Base-by-base conservation (phyloP, 2,113 vertebrate species). In the Malaclemys terrapin region DNA sequence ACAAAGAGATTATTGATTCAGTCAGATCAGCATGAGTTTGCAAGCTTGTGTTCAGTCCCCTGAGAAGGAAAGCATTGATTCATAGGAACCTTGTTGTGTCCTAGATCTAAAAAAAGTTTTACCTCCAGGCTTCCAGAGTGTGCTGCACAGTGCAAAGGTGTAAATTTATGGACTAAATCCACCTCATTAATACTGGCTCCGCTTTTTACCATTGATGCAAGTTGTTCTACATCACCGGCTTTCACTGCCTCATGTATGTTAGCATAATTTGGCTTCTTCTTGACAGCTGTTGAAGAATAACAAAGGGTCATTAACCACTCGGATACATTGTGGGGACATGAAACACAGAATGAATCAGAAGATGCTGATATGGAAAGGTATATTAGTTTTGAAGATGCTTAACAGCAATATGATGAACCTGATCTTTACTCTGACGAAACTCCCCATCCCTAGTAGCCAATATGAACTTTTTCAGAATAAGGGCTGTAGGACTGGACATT, bases 51-150 rank as follows among this genome's bases (percentile, higher is more conserved):
- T 14, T 7, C 65, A 88, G 53, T 27, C 45, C n/a, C 7, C 35
- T n/a, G 53, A 82, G 76, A 59, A 80, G 14, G 25, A 47, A 88
- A 89, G 86, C 7, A 80, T 0, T 1, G 57, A 45, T 8, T 4
- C 9, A 50, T 0, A 94, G 78, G 52, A 90, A 80, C 5, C 31
- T 83, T 53, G 35, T 53, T 57, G 38, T 57, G 56, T 14, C 49
- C 69, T 12, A 72, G 86, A 45, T 72, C 4, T 42, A 47, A 78
- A 6, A 7, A 2, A 35, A 50, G 49, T 80, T 96, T 98, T 98
- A 99, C 99, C 98, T 99, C 98, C 95, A 99, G 93, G 88, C 98
- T 98, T 92, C 98, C 99, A n/a, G 97, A 97, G 94, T 98, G 98
- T 11, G 98, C 98, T 87, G 99, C 99, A 96, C 98, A 98, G 53